Evolutionary conservation across 2,797 vertebrate genomes (phyloP).

Genomic region (Bovichtus variegatus): DNA sequence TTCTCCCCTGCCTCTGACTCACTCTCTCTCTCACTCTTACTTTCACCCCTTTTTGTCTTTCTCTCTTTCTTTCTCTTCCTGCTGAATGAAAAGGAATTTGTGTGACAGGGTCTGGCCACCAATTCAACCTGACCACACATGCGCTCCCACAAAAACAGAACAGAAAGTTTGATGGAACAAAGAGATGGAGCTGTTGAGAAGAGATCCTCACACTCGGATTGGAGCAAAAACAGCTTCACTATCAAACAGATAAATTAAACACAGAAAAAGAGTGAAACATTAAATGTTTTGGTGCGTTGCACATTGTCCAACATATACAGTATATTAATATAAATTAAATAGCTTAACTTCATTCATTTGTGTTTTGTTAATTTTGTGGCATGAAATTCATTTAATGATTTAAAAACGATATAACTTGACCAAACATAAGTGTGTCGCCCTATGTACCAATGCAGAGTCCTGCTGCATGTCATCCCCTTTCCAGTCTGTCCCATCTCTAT

Average conservation of each 20-base stretch:
- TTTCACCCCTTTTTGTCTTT: constrained; percentile 60
- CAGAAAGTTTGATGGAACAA: constrained; percentile 35
- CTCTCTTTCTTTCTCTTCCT: constrained; percentile 63
- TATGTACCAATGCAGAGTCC: no score
- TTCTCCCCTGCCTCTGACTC: constrained; percentile 53
- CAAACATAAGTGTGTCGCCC: background rate
- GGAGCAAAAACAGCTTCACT: background rate
- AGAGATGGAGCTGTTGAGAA: constrained; percentile 16
- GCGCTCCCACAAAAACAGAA: constrained; percentile 41
- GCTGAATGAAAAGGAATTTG: constrained; percentile 78
- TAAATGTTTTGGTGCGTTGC: background rate
- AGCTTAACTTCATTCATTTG: no score
- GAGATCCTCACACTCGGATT: background rate
- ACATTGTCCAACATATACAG: background rate
- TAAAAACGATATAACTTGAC: background rate
- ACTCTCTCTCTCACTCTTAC: constrained; percentile 60
- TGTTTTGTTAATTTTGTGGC: background rate
- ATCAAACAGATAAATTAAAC: constrained; percentile 13
- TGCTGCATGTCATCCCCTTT: no score
- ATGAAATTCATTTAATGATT: background rate
- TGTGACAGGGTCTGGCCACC: constrained; percentile 69
- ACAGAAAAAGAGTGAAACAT: background rate
- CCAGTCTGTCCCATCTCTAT: no score
- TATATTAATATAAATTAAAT: no score
- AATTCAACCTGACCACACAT: constrained; percentile 71